Percentiles rank a stretch among this genome's conserved stretches.
Evolutionary conservation across 2,113 vertebrate genomes (phyloP).

Genomic region (Ammodytes marinus): DNA sequence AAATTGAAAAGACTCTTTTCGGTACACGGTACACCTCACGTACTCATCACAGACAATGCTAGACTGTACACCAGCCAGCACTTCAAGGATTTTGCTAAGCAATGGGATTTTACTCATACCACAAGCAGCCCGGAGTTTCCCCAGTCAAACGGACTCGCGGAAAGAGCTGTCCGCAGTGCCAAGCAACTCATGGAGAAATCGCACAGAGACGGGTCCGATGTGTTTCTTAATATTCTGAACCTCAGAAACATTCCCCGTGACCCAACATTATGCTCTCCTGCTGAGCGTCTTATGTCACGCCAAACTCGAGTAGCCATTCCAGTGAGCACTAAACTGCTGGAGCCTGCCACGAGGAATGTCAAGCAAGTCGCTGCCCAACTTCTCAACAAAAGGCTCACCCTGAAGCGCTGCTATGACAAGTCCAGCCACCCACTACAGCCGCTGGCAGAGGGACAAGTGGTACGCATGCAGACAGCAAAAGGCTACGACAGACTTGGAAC

Average conservation of each 20-base stretch:
- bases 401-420: not conserved
- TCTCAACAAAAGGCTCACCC: not conserved
- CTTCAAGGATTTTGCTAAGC: conserved; percentile 24
- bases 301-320: not conserved
- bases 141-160: conserved; percentile 5
- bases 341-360: too few species aligned
- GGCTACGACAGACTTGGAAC: too few species aligned
- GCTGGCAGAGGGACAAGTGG: not conserved
- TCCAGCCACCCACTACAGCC: not conserved
- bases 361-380: not conserved
- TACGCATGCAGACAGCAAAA: too few species aligned
- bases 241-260: not conserved
- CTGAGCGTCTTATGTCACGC: not conserved
- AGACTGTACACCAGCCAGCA: conserved; percentile 32
- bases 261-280: not conserved
- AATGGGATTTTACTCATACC: conserved; percentile 29
- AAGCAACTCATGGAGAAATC: not conserved
- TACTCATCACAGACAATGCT: conserved; percentile 17
- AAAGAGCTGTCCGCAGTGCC: not conserved
- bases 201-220: not conserved
- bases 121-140: conserved; percentile 35
- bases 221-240: not conserved
- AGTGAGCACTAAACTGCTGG: not conserved
- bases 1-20: conserved; percentile 43
- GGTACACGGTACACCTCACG: conserved; percentile 44